These are phyloP conservation scores for Hystrix brachyura DNA, from an alignment of 2,113 vertebrate species.

Conservation along the genomic window DNA sequence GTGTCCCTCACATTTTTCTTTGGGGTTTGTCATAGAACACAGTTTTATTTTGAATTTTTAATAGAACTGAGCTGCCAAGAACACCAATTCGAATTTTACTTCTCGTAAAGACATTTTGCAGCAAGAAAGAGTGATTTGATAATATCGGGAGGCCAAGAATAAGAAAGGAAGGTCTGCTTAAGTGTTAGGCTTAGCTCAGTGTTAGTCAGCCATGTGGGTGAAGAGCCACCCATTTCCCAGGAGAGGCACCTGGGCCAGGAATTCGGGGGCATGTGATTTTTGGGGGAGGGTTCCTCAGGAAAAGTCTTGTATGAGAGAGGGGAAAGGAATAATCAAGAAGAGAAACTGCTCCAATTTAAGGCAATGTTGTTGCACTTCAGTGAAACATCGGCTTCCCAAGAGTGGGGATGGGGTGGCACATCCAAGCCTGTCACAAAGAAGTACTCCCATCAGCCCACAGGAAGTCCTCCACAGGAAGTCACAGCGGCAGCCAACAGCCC, in stretches of 20 bases:
- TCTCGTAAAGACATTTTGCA: neutral
- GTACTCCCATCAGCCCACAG: neutral
- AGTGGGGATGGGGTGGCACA: neutral
- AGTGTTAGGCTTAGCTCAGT: neutral
- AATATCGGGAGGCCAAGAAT: no score
- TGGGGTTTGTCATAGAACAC: neutral
- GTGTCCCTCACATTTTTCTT: neutral
- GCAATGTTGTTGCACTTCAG: neutral
- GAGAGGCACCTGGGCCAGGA: neutral
- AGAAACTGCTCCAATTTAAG: neutral
- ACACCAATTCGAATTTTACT: neutral
- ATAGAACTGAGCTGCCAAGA: neutral
- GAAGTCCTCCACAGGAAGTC: neutral
- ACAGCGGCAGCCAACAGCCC: no score
- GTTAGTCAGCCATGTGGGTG: neutral
- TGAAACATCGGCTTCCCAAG: neutral
- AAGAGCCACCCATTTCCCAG: neutral
- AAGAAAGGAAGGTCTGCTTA: neutral
- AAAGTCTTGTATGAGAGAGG: neutral
- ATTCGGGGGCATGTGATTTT: neutral
- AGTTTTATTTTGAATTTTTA: neutral
- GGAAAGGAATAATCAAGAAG: neutral
- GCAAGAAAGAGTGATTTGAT: neutral
- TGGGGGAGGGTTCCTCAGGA: neutral
- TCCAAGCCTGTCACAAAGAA: neutral